Evolutionary conservation across 37 sponge, comb jelly and placozoan genomes (phyloP).

Genomic region (Dysidea cf. avara): DNA sequence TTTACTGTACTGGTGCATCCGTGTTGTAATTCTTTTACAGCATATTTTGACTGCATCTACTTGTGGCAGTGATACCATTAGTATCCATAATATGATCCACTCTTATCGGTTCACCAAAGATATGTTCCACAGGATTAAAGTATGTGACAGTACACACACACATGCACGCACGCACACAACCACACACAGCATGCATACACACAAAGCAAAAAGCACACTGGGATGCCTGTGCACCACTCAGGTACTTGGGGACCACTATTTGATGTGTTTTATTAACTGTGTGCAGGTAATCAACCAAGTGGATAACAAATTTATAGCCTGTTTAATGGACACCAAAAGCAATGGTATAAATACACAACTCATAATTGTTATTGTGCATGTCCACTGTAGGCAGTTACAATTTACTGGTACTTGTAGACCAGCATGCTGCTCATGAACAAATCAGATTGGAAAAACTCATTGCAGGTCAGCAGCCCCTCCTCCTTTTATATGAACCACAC

Average conservation of each 20-base stretch:
- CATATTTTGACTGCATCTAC: not conserved
- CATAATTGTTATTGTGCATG: not conserved
- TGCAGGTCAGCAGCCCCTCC: slow-evolving; percentile 20
- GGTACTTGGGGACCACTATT: slow-evolving; percentile 1
- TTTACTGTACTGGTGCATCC: not conserved
- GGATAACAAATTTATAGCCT: slow-evolving; percentile 94
- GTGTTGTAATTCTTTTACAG: not conserved
- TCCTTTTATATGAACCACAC: not conserved
- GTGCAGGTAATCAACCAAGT: slow-evolving; percentile 87
- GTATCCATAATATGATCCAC: slow-evolving; percentile 36
- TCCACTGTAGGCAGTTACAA: slow-evolving; percentile 6
- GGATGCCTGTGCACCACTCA: slow-evolving; percentile 1
- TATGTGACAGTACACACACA: slow-evolving; percentile 4
- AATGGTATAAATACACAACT: not conserved
- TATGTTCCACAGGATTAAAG: slow-evolving; percentile 59
- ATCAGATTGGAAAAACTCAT: slow-evolving; percentile 80
- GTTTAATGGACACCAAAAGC: slow-evolving; percentile 45
- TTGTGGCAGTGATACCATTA: not conserved
- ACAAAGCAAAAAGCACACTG: not conserved
- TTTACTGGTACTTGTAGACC: slow-evolving; percentile 90
- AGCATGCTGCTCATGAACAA: slow-evolving; percentile 97
- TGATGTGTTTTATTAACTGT: slow-evolving; percentile 1
- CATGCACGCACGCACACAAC: too few relatives aligned
- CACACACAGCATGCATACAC: too few relatives aligned
- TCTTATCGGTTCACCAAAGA: slow-evolving; percentile 66